These are phyloP conservation scores for Microctonus aethiopoides DNA, from an alignment of 2,888 invertebrate genomes.

Conservation along the genomic window DNA sequence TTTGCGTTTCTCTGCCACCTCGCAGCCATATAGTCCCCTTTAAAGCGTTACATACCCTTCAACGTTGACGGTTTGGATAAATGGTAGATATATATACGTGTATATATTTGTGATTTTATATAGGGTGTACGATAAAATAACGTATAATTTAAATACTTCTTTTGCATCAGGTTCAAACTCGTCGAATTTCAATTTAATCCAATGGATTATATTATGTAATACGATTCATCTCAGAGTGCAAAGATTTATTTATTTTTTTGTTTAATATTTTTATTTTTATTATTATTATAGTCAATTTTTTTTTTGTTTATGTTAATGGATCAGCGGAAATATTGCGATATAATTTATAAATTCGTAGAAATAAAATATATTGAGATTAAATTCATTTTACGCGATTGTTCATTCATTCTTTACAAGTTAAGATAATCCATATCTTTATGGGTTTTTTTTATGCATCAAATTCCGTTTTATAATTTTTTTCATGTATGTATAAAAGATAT, in stretches of 20 bases:
- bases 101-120: conserved; percentile 6
- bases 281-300: background rate
- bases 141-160: conserved; percentile 13
- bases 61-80: background rate
- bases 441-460: too few species aligned
- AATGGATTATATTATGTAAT: background rate
- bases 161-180: background rate
- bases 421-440: too few species aligned
- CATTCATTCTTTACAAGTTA: too few species aligned
- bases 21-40: background rate
- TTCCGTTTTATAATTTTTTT: too few species aligned
- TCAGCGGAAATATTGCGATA: too few species aligned
- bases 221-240: background rate
- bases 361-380: too few species aligned
- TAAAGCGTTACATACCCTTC: background rate
- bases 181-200: background rate
- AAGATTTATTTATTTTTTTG: background rate
- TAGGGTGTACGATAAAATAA: conserved; percentile 29
- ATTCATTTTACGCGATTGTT: too few species aligned
- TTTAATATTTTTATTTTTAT: background rate
- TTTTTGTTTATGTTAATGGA: background rate
- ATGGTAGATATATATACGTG: background rate
- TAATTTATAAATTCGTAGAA: too few species aligned
- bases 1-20: conserved; percentile 14
- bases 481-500: too few species aligned